Conservation (phyloP, 2,797 vertebrate species). For the Helostoma temminkii region DNA sequence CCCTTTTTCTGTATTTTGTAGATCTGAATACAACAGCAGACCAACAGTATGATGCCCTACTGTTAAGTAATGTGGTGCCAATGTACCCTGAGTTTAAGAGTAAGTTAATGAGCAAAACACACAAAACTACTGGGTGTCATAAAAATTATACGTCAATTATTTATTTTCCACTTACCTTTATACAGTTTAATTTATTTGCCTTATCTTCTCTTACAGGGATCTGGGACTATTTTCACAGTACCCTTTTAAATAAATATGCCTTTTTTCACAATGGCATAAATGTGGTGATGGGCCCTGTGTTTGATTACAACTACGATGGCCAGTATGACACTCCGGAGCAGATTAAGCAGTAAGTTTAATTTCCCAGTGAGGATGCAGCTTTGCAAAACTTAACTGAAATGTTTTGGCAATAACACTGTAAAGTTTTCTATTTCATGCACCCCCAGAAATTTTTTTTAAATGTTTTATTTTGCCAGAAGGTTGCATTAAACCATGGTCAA, state of each 20-base stretch:
- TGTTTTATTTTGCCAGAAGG: too few species aligned
- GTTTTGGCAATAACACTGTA: too few species aligned
- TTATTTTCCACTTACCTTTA: fast-evolving
- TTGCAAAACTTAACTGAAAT: too few species aligned
- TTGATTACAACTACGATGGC: constrained; percentile 91
- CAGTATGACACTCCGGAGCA: constrained; percentile 84
- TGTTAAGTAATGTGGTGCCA: constrained; percentile 90
- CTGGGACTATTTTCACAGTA: constrained; percentile 89
- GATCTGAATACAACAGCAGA: constrained; percentile 72
- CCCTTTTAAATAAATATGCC: constrained; percentile 85
- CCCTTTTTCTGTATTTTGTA: constrained; percentile 33
- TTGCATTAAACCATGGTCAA: too few species aligned
- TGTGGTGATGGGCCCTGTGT: constrained; percentile 89
- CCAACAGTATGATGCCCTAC: constrained; percentile 86
- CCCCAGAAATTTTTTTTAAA: too few species aligned
- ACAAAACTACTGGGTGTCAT: background rate
- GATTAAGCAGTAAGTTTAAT: constrained; percentile 83
- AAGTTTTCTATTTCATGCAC: too few species aligned
- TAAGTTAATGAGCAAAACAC: constrained; percentile 66
- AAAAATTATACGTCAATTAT: background rate
- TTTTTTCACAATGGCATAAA: constrained; percentile 86
- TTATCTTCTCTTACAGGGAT: constrained; percentile 78
- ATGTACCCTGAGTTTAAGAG: constrained; percentile 94
- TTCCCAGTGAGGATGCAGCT: background rate
- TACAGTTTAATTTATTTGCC: fast-evolving